phyloP scores from a whole-genome alignment of 2,888 invertebrate species.

The Brachylomia viminalis region DNA sequence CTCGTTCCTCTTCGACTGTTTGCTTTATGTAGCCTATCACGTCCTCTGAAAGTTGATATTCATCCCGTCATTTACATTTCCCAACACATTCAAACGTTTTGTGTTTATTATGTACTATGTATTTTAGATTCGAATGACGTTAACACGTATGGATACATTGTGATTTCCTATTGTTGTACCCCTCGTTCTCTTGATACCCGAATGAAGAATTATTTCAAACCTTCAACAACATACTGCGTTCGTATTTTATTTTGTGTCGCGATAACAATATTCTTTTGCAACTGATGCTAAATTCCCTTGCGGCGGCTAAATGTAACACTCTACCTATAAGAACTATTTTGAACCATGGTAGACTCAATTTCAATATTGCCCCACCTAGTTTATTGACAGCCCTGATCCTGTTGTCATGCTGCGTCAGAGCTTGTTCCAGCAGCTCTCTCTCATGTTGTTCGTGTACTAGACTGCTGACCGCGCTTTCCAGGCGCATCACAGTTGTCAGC shows the following conservation, averaged over 20 bases:
- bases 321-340: background rate
- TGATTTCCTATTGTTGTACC: background rate
- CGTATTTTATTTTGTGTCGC: background rate
- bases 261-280: background rate
- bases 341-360: no score
- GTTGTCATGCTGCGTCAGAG: conserved; percentile 85
- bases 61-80: background rate
- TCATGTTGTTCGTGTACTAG: conserved; percentile 87
- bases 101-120: background rate
- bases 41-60: conserved; percentile 77
- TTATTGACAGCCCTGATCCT: conserved; percentile 82
- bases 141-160: no score
- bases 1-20: conserved; percentile 85
- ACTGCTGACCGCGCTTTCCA: conserved; percentile 87
- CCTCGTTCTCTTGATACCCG: background rate
- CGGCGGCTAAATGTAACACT: background rate
- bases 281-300: background rate
- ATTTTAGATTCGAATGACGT: background rate
- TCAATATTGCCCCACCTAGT: conserved; percentile 73
- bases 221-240: background rate
- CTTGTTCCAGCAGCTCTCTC: conserved; percentile 85
- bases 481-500: conserved; percentile 85
- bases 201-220: background rate
- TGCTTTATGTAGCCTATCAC: conserved; percentile 84
- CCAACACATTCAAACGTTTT: background rate